Percentiles rank a stretch among this genome's conserved stretches.
Evolutionary conservation across 2,888 invertebrate genomes (phyloP).

Genomic region (Andrena haemorrhoa): DNA sequence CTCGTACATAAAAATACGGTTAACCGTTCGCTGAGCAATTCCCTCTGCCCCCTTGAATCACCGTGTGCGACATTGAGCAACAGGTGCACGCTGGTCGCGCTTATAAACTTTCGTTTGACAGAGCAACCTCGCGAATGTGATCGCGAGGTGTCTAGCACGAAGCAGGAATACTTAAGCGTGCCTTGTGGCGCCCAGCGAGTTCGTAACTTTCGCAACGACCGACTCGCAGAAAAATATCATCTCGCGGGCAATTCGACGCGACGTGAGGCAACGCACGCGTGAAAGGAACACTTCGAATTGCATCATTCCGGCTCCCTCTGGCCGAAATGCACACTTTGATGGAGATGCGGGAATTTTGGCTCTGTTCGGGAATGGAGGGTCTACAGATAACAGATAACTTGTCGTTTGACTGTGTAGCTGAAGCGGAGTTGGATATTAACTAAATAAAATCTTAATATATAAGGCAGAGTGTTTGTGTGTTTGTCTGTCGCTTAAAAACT

Average conservation of each 20-base stretch:
- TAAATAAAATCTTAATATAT: too few species aligned
- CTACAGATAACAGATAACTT: too few species aligned
- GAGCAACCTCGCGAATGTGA: background rate
- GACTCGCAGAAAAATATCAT: constrained; percentile 8
- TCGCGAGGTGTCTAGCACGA: constrained; percentile 6
- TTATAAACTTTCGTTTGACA: background rate
- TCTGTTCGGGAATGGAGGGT: background rate
- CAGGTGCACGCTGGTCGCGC: background rate
- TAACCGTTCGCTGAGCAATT: constrained; percentile 17
- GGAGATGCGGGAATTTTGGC: background rate
- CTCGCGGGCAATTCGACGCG: background rate
- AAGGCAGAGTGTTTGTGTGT: too few species aligned
- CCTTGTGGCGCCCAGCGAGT: background rate
- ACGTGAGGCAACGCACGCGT: background rate
- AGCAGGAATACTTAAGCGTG: background rate
- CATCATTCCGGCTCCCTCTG: background rate
- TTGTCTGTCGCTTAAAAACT: too few species aligned
- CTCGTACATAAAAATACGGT: background rate
- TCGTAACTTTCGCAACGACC: constrained; percentile 8
- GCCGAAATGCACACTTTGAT: background rate
- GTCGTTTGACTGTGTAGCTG: background rate
- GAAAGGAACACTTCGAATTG: constrained; percentile 13
- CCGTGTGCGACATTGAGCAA: constrained; percentile 9
- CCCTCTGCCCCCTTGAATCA: background rate
- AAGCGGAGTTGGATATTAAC: too few species aligned